Conservation (phyloP, 2,113 vertebrate species). For the Perognathus longimembris region DNA sequence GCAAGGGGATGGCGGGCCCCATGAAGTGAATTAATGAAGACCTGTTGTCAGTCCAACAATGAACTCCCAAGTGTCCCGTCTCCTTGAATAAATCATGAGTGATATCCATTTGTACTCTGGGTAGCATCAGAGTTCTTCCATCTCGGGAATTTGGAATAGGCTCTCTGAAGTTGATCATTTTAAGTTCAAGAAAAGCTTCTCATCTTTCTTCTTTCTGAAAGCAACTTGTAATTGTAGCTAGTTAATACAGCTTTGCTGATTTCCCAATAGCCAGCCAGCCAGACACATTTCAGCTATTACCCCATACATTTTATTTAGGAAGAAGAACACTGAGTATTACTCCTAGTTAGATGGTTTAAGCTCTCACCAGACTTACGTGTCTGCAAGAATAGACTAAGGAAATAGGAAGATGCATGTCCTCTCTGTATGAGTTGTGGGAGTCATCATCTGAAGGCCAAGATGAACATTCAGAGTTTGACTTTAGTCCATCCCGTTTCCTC, state of each 20-base stretch:
- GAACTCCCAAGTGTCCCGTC: constrained; percentile 47
- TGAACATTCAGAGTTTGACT: background rate
- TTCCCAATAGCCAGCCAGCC: background rate
- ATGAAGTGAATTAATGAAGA: constrained; percentile 68
- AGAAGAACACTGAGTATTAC: background rate
- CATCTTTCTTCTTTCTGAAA: constrained; percentile 32
- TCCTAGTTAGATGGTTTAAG: constrained; percentile 4
- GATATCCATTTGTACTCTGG: constrained; percentile 63
- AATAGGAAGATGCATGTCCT: background rate
- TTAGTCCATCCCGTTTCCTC: background rate
- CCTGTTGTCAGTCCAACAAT: constrained; percentile 68
- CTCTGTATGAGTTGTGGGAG: no score
- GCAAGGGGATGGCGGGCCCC: constrained; percentile 20
- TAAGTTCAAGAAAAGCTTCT: background rate
- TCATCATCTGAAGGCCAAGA: background rate
- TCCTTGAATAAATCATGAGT: constrained; percentile 60
- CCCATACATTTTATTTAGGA: background rate
- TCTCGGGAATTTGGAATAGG: constrained; percentile 26
- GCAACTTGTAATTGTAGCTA: background rate
- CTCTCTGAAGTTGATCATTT: constrained; percentile 37
- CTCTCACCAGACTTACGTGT: background rate
- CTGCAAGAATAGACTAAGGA: background rate
- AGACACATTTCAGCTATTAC: constrained; percentile 45
- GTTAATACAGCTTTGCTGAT: constrained; percentile 56
- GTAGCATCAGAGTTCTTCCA: constrained; percentile 44